Evolutionary conservation across 2,797 vertebrate species (phyloP), one percentile per base, ranked within the genome.

Genomic region (Coendou prehensilis): DNA sequence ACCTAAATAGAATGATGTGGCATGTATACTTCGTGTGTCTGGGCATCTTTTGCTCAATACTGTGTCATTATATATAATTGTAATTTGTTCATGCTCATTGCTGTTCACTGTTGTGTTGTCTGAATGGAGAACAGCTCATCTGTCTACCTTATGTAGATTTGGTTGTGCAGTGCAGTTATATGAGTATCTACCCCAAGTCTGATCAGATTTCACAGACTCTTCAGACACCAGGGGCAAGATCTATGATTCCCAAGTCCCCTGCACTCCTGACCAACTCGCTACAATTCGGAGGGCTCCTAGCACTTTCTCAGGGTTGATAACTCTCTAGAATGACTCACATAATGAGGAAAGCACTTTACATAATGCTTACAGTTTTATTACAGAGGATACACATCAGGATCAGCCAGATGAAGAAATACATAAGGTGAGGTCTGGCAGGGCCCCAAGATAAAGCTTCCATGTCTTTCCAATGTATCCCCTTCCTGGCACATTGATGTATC

Each of bases 301-400:
- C 15, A 52, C 1, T 79, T 14, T 18, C 52, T 47, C 33, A 59
- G 54, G 22, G 17, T 69, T 76, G 41, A 28, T 81, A 41, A 81
- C 71, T 88, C 59, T n/a, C 45, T 75, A 67, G 79, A 86, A 64
- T 6, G 26, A 89, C 45, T 76, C 23, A 22, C 0, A 45, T 69
- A 67, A 50, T 73, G 45, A 20, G n/a, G 57, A 79, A 94, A 89
- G 56, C 47, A 3, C 41, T 75, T 3, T 79, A 33, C 5, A 82
- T 93, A 86, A 67, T 18, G 59, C 47, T 79, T 87, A 75, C 6
- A 59, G 30, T 89, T 94, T 86, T 96, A 41, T 81, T 78, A 69
- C n/a, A 69, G 88, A 89, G 75, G 33, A 76, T 47, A 33, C 4
- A 50, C 1, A 45, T 54, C 23, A 64, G 78, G 50, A 73, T 22